Evolutionary conservation across 2,888 invertebrate species (phyloP).

Genomic region (Cheilosia soror): DNA sequence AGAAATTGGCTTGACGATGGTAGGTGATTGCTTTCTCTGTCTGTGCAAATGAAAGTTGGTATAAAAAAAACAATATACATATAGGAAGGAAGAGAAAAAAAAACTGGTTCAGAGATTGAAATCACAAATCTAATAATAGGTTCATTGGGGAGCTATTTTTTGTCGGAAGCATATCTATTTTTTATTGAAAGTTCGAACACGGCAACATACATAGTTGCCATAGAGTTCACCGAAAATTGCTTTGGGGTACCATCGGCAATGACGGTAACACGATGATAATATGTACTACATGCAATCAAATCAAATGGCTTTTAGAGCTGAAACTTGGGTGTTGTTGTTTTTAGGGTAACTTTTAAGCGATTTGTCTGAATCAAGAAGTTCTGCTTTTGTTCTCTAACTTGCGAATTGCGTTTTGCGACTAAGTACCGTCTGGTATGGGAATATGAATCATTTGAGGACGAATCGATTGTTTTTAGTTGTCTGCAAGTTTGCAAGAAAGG

Average conservation of each 20-base stretch:
- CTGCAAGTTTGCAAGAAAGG: too few species aligned
- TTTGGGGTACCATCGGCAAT: conserved; percentile 2
- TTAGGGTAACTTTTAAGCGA: too few species aligned
- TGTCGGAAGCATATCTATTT: conserved; percentile 5
- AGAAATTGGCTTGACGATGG: conserved; percentile 65
- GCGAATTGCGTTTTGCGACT: too few species aligned
- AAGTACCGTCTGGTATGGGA: too few species aligned
- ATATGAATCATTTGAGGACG: too few species aligned
- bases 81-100: conserved; percentile 27
- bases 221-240: conserved; percentile 47
- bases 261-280: conserved; percentile 34
- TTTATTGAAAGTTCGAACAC: conserved; percentile 44
- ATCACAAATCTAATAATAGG: conserved; percentile 68
- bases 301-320: conserved; percentile 38
- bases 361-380: too few species aligned
- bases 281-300: conserved; percentile 50
- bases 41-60: conserved; percentile 28
- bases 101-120: conserved; percentile 54
- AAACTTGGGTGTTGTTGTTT: too few species aligned
- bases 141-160: conserved; percentile 30
- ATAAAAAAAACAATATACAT: not conserved
- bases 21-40: conserved; percentile 58
- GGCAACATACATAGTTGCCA: conserved; percentile 16
- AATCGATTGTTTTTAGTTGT: too few species aligned
- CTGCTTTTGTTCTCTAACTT: too few species aligned